A percentile compares a stretch with the other conserved stretches of the same genome.
These are phyloP conservation scores for Gallinago media DNA, from an alignment of 2,113 vertebrate species.

Conservation along the genomic window DNA sequence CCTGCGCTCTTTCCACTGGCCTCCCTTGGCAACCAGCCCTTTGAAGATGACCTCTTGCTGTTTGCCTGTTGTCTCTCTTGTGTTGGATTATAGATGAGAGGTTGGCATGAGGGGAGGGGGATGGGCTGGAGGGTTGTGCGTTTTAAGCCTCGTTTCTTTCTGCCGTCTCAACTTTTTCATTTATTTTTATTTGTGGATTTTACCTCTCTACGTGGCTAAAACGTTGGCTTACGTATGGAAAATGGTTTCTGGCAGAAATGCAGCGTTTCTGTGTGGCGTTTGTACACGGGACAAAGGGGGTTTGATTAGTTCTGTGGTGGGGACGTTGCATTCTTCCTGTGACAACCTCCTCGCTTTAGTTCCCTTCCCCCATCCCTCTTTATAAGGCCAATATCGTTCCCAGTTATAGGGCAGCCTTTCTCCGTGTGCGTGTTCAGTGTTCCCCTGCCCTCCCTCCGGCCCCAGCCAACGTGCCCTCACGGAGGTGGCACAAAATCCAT, in stretches of 20 bases:
- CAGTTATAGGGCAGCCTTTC: not conserved
- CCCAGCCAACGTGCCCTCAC: not conserved
- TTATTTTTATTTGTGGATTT: not conserved
- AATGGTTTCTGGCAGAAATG: slow-evolving; percentile 19
- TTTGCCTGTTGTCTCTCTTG: slow-evolving; percentile 86
- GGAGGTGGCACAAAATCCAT: not conserved
- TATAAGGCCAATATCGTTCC: slow-evolving; percentile 6
- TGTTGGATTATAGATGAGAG: slow-evolving; percentile 84
- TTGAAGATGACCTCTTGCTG: slow-evolving; percentile 89
- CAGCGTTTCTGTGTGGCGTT: not conserved
- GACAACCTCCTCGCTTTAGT: not conserved
- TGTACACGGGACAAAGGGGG: not conserved
- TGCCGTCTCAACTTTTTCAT: slow-evolving; percentile 21
- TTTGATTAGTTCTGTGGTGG: not conserved
- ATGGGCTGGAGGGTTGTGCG: slow-evolving; percentile 46
- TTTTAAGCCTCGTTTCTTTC: slow-evolving; percentile 70
- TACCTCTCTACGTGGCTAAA: not conserved
- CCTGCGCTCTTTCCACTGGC: slow-evolving; percentile 80
- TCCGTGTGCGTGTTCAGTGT: not conserved
- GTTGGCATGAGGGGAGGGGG: slow-evolving; percentile 71
- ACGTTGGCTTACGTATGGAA: not conserved
- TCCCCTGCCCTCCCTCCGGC: not conserved
- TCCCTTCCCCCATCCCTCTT: slow-evolving; percentile 4
- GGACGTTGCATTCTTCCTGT: not conserved
- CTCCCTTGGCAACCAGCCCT: slow-evolving; percentile 90